phyloP scores from a whole-genome alignment of 23 tunicate genomes.

The Oikopleura dioica region DNA sequence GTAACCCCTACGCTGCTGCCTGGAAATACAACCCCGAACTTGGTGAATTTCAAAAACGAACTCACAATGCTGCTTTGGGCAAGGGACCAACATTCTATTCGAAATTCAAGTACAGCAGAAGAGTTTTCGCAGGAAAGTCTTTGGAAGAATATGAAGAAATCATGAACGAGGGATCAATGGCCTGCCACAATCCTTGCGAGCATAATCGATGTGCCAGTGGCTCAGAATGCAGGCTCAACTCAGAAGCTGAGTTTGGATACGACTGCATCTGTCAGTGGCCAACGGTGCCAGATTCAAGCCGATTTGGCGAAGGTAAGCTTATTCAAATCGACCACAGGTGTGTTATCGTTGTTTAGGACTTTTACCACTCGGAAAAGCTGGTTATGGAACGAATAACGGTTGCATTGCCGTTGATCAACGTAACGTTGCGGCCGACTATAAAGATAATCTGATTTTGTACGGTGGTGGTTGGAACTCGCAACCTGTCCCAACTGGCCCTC shows the following conservation, averaged over 20 bases:
- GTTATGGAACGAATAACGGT: neutral
- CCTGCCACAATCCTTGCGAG: neutral
- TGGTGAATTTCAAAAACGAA: neutral
- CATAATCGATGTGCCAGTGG: neutral
- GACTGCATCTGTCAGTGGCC: neutral
- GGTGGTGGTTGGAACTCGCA: neutral
- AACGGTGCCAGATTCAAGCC: neutral
- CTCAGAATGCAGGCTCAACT: neutral
- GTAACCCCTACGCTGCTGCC: neutral
- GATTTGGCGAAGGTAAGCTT: neutral
- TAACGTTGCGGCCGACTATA: neutral
- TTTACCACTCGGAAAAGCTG: neutral
- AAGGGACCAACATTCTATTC: neutral
- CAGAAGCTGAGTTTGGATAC: neutral
- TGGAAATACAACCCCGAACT: neutral
- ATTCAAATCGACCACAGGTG: too few species aligned
- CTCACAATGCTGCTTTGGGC: too few species aligned
- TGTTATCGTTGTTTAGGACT: too few species aligned
- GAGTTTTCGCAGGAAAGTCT: neutral
- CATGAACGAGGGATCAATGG: neutral
- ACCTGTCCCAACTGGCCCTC: neutral
- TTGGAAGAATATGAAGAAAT: neutral
- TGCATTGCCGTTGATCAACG: neutral
- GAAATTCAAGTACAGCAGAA: neutral
- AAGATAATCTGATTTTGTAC: neutral